Base-by-base conservation (phyloP, 1,140 invertebrate species). In the Cydia strobilella region DNA sequence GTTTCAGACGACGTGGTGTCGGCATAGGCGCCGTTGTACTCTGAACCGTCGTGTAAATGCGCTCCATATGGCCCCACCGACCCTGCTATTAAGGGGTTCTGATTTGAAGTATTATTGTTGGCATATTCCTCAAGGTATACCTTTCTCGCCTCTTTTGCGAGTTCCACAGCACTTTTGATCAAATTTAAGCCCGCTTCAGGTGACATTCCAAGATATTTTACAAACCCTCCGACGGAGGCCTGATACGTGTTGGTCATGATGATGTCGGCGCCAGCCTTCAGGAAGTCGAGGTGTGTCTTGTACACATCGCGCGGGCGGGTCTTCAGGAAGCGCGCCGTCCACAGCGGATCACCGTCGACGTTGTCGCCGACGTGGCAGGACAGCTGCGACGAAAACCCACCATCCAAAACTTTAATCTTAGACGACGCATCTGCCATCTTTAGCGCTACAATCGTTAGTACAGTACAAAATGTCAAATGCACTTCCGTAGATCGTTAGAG, bases 41-140 rank as follows among this genome's bases (percentile, higher is more conserved):
- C 98, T 0, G 98, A 98, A 6, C 96, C 96, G 90, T 99, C 97
- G 80, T 96, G 95, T 23, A 98, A 91, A 79, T 94, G 95, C 9
- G 97, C 97, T 0, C 98, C 98, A 82, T 98, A 99, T 0, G 98
- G 97, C 1, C 98, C 98, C 23, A 98, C 95, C 0, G 97, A 98
- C 3, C 97, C 98, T 15, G 96, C 95, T 65, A 97, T 94, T 0
- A 95, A 76, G 2, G 95, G 94, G 6, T 86, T 77, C 13, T 75
- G 82, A 6, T 71, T 20, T 5, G 78, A 74, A 20, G 76, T 76
- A 72, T 80, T 59, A 74, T 73, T 77, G n/a, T 78, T 62, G 6
- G 72, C 59, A 71, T 90, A 92, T 83, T 96, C 95, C 73, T 94
- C 80, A 59, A 93, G 75, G 80, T 94, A 95, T 35, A 87, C 88